These are phyloP conservation scores for Neogale vison DNA, from an alignment of 2,113 vertebrate genomes.

Conservation along the genomic window DNA sequence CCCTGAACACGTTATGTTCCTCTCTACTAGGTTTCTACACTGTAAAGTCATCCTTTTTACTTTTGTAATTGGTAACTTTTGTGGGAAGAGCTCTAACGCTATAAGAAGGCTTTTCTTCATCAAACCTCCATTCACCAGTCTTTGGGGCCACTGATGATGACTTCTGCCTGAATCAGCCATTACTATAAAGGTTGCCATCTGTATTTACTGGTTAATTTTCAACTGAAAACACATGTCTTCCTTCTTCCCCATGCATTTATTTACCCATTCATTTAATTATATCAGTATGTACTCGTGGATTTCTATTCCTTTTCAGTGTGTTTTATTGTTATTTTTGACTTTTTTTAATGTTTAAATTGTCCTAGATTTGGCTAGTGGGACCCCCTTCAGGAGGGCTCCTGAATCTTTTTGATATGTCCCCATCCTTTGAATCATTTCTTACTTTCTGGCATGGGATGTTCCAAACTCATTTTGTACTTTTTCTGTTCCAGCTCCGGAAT, in stretches of 20 bases:
- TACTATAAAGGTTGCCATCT: neutral
- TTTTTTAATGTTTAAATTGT: neutral
- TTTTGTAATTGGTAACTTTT: neutral
- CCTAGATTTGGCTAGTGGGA: neutral
- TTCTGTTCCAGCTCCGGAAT: neutral
- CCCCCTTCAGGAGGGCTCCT: neutral
- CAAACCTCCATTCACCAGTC: neutral
- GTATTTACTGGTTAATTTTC: neutral
- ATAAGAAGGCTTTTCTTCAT: neutral
- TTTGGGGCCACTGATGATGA: neutral
- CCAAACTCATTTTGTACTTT: neutral
- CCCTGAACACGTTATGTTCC: constrained; percentile 7
- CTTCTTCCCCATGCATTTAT: neutral
- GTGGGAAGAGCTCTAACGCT: neutral
- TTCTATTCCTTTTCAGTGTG: neutral
- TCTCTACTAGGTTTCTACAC: neutral
- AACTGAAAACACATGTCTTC: neutral
- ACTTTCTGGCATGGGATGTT: neutral
- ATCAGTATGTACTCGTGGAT: neutral
- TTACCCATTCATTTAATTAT: neutral
- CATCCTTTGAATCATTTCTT: neutral
- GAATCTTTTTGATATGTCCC: neutral
- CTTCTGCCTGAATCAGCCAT: neutral
- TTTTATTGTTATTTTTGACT: neutral
- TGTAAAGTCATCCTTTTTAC: neutral